Percentiles rank a stretch among this genome's conserved stretches.
These are phyloP conservation scores for Epizoanthus ramosus DNA, from an alignment of 92 coral and sea anemone genomes.

Conservation along the genomic window DNA sequence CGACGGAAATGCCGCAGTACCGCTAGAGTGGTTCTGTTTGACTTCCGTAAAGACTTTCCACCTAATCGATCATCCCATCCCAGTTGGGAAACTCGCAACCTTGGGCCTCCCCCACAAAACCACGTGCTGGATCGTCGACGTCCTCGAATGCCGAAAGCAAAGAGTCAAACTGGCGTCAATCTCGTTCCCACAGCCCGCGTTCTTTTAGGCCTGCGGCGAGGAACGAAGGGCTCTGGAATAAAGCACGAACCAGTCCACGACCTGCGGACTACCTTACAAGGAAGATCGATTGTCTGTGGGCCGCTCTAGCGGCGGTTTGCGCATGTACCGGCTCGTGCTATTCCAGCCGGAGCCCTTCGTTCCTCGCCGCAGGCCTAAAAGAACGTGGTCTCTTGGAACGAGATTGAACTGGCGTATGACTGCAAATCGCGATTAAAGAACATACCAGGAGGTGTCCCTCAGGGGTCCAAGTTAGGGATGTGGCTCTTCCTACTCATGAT, in stretches of 20 bases:
- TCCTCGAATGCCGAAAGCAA: slow-evolving; percentile 28
- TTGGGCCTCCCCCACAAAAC: slow-evolving; percentile 10
- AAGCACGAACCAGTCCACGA: too few relatives aligned
- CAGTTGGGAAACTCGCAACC: slow-evolving; percentile 15
- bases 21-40: slow-evolving; percentile 32
- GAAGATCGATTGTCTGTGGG: too few relatives aligned
- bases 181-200: too few relatives aligned
- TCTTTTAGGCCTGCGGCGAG: too few relatives aligned
- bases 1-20: slow-evolving; percentile 49
- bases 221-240: too few relatives aligned
- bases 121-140: slow-evolving; percentile 30
- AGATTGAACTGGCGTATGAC: too few relatives aligned
- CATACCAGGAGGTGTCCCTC: slow-evolving; percentile 40
- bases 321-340: too few relatives aligned
- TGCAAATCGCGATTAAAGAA: slow-evolving; percentile 24
- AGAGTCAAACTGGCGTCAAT: slow-evolving; percentile 29
- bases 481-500: slow-evolving; percentile 47
- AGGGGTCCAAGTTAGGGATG: slow-evolving; percentile 36
- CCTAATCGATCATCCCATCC: slow-evolving; percentile 31
- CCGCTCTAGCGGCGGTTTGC: too few relatives aligned
- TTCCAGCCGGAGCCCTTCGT: too few relatives aligned
- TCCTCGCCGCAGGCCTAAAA: too few relatives aligned
- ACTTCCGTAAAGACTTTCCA: slow-evolving; percentile 54
- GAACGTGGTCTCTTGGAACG: too few relatives aligned
- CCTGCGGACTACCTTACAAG: too few relatives aligned